Evolutionary conservation across 2,888 invertebrate genomes (phyloP).

Genomic region (Tribolium freemani): DNA sequence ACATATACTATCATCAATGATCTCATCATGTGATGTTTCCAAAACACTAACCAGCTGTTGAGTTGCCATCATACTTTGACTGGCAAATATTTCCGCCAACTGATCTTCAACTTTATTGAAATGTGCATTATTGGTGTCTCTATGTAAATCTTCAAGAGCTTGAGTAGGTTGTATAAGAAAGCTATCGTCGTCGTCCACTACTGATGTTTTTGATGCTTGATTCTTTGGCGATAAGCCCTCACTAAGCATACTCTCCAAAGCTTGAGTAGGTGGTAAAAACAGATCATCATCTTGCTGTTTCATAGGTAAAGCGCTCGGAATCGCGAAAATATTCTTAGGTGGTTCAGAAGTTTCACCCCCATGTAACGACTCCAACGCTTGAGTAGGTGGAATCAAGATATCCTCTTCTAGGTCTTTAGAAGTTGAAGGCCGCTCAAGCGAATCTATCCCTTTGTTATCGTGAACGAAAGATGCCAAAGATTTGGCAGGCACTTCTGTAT

Average conservation of each 20-base stretch:
- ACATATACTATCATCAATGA: conserved; percentile 45
- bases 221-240: not conserved
- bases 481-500: no score
- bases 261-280: not conserved
- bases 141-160: conserved; percentile 17
- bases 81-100: conserved; percentile 53
- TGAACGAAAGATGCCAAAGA: no score
- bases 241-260: conserved; percentile 3
- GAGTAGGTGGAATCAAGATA: conserved; percentile 8
- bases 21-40: conserved; percentile 48
- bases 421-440: not conserved
- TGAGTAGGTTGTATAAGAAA: conserved; percentile 19
- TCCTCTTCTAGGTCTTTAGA: not conserved
- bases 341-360: not conserved
- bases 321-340: not conserved
- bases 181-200: conserved; percentile 1
- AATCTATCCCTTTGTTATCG: no score
- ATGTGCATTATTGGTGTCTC: not conserved
- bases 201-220: not conserved
- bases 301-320: not conserved
- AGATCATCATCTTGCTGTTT: not conserved
- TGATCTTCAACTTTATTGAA: conserved; percentile 52
- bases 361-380: conserved; percentile 1
- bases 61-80: conserved; percentile 46
- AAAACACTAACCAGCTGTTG: conserved; percentile 34